Conservation (phyloP, 2,113 vertebrate species). For the Paralichthys olivaceus region DNA sequence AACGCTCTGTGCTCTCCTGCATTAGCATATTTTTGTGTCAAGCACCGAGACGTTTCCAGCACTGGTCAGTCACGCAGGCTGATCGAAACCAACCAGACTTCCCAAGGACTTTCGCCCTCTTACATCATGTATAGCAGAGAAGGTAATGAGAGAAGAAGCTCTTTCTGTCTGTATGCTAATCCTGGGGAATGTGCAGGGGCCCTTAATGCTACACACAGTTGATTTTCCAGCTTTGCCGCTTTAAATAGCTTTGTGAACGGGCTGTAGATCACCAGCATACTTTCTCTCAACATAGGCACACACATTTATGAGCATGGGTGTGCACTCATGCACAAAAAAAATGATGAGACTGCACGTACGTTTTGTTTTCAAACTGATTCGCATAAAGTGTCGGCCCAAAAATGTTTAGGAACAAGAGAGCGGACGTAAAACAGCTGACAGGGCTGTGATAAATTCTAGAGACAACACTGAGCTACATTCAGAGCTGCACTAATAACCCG, state of each 20-base stretch:
- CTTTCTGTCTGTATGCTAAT: conserved; percentile 70
- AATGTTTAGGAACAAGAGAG: neutral
- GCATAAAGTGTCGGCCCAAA: neutral
- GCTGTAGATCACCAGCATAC: conserved; percentile 22
- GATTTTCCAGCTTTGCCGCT: conserved; percentile 76
- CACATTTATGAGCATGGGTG: neutral
- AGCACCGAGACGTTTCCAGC: conserved; percentile 34
- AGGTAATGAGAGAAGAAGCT: conserved; percentile 48
- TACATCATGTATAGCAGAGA: conserved; percentile 54
- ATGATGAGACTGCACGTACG: neutral
- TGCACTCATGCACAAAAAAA: neutral
- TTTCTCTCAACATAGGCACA: conserved; percentile 1
- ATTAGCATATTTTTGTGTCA: conserved; percentile 48
- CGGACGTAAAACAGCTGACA: conserved; percentile 10
- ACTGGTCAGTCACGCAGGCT: conserved; percentile 35
- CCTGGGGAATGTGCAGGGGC: conserved; percentile 44
- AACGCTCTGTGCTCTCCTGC: conserved; percentile 1
- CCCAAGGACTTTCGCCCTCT: conserved; percentile 47
- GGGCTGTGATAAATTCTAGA: conserved; percentile 1
- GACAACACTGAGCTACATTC: neutral
- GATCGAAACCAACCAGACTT: conserved; percentile 54
- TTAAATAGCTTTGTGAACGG: conserved; percentile 45
- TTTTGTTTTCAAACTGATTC: neutral
- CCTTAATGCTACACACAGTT: conserved; percentile 56
- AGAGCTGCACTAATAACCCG: conserved; percentile 1